A percentile compares a stretch with the other conserved stretches of the same genome.
Evolutionary conservation across 1,140 invertebrate genomes (phyloP).

Genomic region (Lucilia cuprina): DNA sequence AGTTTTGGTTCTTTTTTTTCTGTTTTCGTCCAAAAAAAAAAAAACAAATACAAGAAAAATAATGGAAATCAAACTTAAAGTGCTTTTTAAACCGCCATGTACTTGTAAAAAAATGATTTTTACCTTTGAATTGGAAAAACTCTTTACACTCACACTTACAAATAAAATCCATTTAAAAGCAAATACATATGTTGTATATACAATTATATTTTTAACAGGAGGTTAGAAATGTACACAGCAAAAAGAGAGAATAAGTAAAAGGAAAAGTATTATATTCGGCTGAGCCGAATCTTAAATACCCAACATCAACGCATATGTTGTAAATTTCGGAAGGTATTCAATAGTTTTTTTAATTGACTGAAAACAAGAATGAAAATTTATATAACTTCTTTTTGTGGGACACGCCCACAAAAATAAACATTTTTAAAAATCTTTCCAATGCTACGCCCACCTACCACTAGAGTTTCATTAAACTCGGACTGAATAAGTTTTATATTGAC

Average conservation of each 20-base stretch:
- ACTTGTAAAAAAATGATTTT: neutral
- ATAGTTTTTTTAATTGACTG: too few species aligned
- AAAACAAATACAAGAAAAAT: slow-evolving; percentile 5
- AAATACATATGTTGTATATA: neutral
- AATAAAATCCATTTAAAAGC: neutral
- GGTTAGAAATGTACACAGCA: neutral
- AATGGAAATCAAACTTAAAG: slow-evolving; percentile 15
- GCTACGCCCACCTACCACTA: too few species aligned
- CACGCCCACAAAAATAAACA: too few species aligned
- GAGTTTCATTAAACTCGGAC: too few species aligned
- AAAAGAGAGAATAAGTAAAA: neutral
- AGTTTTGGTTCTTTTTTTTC: neutral
- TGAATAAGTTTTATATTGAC: too few species aligned
- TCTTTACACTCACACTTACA: neutral
- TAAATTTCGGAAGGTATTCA: too few species aligned
- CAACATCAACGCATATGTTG: too few species aligned
- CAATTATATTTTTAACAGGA: neutral
- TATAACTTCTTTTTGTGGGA: too few species aligned
- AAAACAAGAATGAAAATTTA: too few species aligned
- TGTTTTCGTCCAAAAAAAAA: neutral
- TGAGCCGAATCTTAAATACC: too few species aligned
- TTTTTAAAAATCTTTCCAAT: too few species aligned
- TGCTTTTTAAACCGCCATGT: slow-evolving; percentile 17
- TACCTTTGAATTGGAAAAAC: neutral
- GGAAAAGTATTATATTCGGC: too few species aligned